phyloP scores from a whole-genome alignment of 2,888 invertebrate species.

The Torymus auratus region DNA sequence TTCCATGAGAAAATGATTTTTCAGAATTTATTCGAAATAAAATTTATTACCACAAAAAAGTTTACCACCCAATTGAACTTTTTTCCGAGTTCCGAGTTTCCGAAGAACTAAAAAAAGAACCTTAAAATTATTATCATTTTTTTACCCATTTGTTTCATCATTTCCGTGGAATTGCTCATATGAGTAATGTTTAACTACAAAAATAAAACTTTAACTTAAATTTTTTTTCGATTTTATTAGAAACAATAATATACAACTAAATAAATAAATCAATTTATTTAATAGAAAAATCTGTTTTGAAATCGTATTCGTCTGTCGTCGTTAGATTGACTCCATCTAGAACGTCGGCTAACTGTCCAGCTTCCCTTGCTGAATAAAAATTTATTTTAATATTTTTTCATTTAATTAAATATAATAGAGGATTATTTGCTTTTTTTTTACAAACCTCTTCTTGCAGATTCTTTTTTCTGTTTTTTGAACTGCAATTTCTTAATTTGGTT shows the following conservation, averaged over 20 bases:
- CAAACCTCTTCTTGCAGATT: conserved; percentile 76
- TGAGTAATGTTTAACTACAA: too few relatives aligned
- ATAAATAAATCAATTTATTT: conserved; percentile 50
- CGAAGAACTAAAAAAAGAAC: too few relatives aligned
- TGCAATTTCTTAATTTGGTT: conserved; percentile 81
- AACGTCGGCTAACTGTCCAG: conserved; percentile 81
- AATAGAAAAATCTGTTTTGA: conserved; percentile 79
- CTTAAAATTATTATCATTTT: too few relatives aligned
- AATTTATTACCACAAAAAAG: too few relatives aligned
- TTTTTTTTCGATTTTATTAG: too few relatives aligned
- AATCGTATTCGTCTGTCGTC: conserved; percentile 80
- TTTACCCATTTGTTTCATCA: too few relatives aligned
- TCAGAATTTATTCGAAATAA: too few relatives aligned
- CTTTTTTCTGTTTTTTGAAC: conserved; percentile 84
- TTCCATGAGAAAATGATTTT: too few relatives aligned
- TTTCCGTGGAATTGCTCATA: too few relatives aligned
- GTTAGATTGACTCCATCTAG: conserved; percentile 77
- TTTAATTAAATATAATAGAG: neutral
- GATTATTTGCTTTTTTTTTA: neutral
- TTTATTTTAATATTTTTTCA: conserved; percentile 27
- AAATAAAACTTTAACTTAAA: too few relatives aligned
- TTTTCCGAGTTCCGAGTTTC: too few relatives aligned
- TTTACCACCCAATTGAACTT: too few relatives aligned
- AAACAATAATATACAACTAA: conserved; percentile 15
- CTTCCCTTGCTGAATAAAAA: conserved; percentile 79